Conservation (phyloP, 1,140 invertebrate species). For the Aphelinus atriplicis region DNA sequence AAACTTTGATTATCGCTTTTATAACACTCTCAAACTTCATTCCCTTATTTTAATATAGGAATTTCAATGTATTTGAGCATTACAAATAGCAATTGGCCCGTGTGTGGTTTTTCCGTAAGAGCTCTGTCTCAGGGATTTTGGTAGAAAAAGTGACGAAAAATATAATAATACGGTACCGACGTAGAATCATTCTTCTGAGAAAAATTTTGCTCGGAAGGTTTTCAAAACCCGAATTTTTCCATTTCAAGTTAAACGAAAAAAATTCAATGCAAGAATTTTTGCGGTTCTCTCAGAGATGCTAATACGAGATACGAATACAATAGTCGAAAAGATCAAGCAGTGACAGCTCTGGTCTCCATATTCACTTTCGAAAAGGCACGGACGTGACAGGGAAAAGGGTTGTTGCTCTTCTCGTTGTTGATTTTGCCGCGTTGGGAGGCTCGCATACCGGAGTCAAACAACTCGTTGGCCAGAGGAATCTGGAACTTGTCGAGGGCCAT, state of each 20-base stretch:
- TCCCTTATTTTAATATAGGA: neutral
- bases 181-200: neutral
- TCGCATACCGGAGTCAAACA: neutral
- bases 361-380: neutral
- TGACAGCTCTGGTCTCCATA: neutral
- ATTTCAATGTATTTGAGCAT: neutral
- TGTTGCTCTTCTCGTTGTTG: neutral
- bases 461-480: neutral
- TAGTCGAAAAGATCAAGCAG: neutral
- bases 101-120: too few species aligned
- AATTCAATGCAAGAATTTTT: neutral
- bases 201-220: neutral
- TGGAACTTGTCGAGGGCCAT: conserved; percentile 14
- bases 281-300: too few species aligned
- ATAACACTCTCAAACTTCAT: neutral
- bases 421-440: neutral
- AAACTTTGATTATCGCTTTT: too few species aligned
- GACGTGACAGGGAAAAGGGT: neutral
- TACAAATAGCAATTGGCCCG: neutral
- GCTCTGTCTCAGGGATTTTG: neutral
- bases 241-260: neutral
- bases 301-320: too few species aligned
- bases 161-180: neutral
- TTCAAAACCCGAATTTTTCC: neutral
- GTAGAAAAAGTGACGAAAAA: neutral